Evolutionary conservation across 2,888 invertebrate species (phyloP).

Genomic region (Agrotis ipsilon): DNA sequence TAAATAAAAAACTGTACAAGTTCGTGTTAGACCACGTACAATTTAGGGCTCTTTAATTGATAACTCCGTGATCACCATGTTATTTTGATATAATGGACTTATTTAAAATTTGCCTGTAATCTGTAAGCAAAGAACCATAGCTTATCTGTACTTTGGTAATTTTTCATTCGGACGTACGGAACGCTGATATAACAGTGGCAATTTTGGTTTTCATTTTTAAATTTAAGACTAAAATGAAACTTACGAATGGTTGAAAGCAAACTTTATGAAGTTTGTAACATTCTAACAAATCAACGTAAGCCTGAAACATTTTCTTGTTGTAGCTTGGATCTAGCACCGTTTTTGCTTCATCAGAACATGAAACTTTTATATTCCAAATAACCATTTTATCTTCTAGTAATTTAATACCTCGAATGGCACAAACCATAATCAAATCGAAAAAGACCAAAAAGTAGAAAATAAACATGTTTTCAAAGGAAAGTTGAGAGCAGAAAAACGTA

Average conservation of each 20-base stretch:
- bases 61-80: too few relatives aligned
- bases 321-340: neutral
- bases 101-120: too few relatives aligned
- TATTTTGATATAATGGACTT: too few relatives aligned
- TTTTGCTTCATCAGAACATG: neutral
- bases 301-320: slow-evolving; percentile 21
- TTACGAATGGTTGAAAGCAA: slow-evolving; percentile 16
- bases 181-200: too few relatives aligned
- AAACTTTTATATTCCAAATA: slow-evolving; percentile 26
- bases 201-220: too few relatives aligned
- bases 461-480: neutral
- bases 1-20: neutral
- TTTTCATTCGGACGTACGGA: too few relatives aligned
- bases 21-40: too few relatives aligned
- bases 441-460: slow-evolving; percentile 16
- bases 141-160: too few relatives aligned
- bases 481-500: neutral
- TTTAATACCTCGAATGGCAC: slow-evolving; percentile 19
- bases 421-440: slow-evolving; percentile 33
- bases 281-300: slow-evolving; percentile 17
- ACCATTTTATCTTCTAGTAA: slow-evolving; percentile 16
- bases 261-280: slow-evolving; percentile 26
- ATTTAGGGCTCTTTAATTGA: too few relatives aligned
- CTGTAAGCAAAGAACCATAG: too few relatives aligned
- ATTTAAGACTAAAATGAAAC: slow-evolving; percentile 18